Base-by-base conservation (phyloP, 1,140 invertebrate genomes). In the Camponotus vicinus region DNA sequence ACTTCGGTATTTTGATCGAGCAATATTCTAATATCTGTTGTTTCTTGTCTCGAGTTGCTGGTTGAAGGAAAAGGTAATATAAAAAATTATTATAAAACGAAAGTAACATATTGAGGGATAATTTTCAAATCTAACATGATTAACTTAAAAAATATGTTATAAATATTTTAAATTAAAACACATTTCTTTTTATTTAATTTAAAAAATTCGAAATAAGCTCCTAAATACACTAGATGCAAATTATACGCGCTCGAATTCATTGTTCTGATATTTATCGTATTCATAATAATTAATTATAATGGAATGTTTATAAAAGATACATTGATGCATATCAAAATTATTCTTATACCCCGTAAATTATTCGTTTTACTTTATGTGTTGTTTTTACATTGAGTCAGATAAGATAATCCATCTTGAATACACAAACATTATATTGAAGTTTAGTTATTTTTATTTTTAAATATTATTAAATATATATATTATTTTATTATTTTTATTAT, bases 1-100 rank as follows among this genome's bases (percentile, higher is more conserved):
- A 15, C 6, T 27, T 73, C 49, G 73, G 86, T 4, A 32, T 49
- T 6, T 32, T 77, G 11, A 66, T 61, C 40, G 76, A 11, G 63
- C 63, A 27, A 37, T 85, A 4, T 87, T 66, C 55, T 73, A 66
- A 90, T 21, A 61, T 79, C 6, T 27, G 8, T 18, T 90, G 4
- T 64, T 49, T 27, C 34, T 86, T 9, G 80, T 92, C 3, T 27
- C 84, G 59, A 49, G 76, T 11, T 55, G 57, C 7, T 88, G 85
- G 69, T 61, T 67, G 45, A 82, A 40, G 0, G 61, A 32, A 21
- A 42, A 27, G 1, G 27, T 27, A 27, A 88, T 49, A 18, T 45
- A 15, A 27, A 9, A 3, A 52, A 34, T 45, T 2, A 18, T 27
- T 21, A 0, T 21, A 27, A 27, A 27, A 27, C 27, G 40, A 40